phyloP scores from a whole-genome alignment of 30 jellyfish, hydroid and myxozoan genomes.

The Chironex yamaguchii region DNA sequence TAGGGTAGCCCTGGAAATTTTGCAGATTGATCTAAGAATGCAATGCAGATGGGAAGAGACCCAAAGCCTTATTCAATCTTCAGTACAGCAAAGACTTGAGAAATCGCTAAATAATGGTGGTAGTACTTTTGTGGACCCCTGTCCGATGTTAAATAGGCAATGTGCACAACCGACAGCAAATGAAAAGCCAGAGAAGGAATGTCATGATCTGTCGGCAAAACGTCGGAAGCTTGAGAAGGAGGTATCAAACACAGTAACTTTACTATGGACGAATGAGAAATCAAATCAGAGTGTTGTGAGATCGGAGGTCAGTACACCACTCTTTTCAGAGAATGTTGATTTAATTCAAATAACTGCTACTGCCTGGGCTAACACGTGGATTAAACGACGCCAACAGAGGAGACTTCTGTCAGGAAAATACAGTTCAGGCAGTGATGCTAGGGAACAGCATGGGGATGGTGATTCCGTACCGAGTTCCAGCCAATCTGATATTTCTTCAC shows the following conservation, averaged over 20 bases:
- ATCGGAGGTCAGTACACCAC: not conserved
- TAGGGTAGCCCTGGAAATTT: not conserved
- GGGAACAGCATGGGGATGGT: not conserved
- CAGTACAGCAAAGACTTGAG: not conserved
- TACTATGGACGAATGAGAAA: not conserved
- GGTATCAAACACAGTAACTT: not conserved
- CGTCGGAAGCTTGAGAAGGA: not conserved
- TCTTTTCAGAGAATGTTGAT: not conserved
- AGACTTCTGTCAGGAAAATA: constrained; percentile 8
- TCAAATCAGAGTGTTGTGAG: not conserved
- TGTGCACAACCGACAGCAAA: not conserved
- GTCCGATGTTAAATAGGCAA: not conserved
- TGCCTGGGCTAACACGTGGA: constrained; percentile 89
- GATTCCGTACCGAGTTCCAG: not conserved
- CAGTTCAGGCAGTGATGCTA: not conserved
- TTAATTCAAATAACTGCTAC: constrained; percentile 30
- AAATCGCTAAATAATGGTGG: not conserved
- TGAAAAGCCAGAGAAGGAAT: not conserved
- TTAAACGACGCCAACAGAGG: constrained; percentile 77
- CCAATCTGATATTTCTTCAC: not conserved
- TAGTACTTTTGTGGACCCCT: not conserved
- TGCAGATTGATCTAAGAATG: constrained; percentile 40
- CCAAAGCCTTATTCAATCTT: not conserved
- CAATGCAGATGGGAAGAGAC: constrained; percentile 55
- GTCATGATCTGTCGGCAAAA: not conserved